Evolutionary conservation across 1,140 invertebrate species (phyloP).

Genomic region (Drosophila littoralis): DNA sequence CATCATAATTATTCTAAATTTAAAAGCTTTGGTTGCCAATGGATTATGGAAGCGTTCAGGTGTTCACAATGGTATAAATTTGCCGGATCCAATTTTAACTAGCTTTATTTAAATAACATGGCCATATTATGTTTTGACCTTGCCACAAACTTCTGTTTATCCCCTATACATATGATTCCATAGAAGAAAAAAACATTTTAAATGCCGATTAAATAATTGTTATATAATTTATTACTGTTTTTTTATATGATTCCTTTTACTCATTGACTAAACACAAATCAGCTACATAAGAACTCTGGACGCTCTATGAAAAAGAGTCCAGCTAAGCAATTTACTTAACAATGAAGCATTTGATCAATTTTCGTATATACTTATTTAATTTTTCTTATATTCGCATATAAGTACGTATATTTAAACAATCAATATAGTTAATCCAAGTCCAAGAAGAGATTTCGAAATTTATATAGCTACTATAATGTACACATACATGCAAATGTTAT

Average conservation of each 20-base stretch:
- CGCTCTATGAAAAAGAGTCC: conserved; percentile 28
- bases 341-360: conserved; percentile 52
- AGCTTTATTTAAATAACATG: too few species aligned
- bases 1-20: too few species aligned
- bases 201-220: conserved; percentile 61
- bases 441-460: conserved; percentile 40
- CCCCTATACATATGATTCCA: too few species aligned
- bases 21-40: too few species aligned
- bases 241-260: conserved; percentile 46
- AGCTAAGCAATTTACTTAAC: conserved; percentile 70
- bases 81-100: too few species aligned
- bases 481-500: conserved; percentile 52
- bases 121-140: background rate
- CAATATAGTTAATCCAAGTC: conserved; percentile 55
- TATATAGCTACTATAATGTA: conserved; percentile 49
- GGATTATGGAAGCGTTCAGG: too few species aligned
- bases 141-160: background rate
- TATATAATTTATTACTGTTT: conserved; percentile 68
- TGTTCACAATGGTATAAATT: too few species aligned
- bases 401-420: conserved; percentile 56
- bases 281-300: conserved; percentile 65
- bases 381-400: conserved; percentile 31
- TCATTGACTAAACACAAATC: conserved; percentile 73
- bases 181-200: conserved; percentile 2
- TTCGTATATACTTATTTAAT: conserved; percentile 20